Conservation (phyloP, 2,888 invertebrate species). For the Ceriagrion tenellum region DNA sequence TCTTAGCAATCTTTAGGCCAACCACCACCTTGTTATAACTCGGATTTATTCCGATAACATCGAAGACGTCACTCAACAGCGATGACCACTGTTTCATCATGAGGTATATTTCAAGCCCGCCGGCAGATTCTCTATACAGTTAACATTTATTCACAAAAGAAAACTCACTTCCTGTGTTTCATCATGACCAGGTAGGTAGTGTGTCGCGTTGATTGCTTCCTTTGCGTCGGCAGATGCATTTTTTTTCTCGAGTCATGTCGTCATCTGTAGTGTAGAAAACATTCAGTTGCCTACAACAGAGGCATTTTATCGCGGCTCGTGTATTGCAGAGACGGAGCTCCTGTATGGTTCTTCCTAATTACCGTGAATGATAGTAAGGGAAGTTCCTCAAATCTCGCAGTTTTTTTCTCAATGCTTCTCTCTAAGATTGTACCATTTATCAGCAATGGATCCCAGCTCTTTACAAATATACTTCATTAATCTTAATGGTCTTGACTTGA, state of each 20-base stretch:
- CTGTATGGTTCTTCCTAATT: background rate
- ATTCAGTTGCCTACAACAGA: background rate
- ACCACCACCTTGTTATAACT: conserved; percentile 27
- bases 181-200: background rate
- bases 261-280: background rate
- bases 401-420: no score
- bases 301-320: background rate
- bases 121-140: background rate
- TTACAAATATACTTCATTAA: no score
- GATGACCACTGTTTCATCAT: conserved; percentile 26
- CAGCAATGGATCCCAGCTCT: no score
- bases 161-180: background rate
- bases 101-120: background rate
- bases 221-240: background rate
- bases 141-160: conserved; percentile 18
- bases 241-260: background rate
- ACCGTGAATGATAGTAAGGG: no score
- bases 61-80: background rate
- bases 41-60: conserved; percentile 12
- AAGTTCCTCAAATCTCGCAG: no score
- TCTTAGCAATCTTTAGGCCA: background rate
- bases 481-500: no score
- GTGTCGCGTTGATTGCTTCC: background rate
- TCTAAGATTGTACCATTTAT: no score
- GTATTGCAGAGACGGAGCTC: background rate